Base-by-base conservation (phyloP, 1,140 invertebrate species). In the Drosophila pandora region DNA sequence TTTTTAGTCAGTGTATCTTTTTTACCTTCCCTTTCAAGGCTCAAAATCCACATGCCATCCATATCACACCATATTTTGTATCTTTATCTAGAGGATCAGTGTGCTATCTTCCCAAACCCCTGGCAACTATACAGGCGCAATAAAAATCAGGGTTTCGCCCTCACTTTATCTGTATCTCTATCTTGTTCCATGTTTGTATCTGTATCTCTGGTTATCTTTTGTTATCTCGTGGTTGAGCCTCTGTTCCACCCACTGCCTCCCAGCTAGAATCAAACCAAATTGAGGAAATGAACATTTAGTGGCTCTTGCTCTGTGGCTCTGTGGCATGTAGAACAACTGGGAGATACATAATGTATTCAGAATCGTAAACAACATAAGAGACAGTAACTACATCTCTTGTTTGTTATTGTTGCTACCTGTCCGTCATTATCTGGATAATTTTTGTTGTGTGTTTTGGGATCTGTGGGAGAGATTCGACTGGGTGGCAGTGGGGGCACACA, bases 261-360 rank as follows among this genome's bases (percentile, higher is more conserved):
- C 54, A 71, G 63, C 78, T 73, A 65, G 67, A 81, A 78, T 60
- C 48, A 82, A 71, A 62, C 71, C 57, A 83, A 87, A 87, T 87
- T 87, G 83, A 87, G 83, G 83, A 87, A 87, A 87, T 88, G 71
- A 79, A 73, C 83, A 77, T 88, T 87, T 87, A 87, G 74, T 45
- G 62, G 41, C 58, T 17, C 17, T 17, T 17, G 17, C 17, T 17
- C 17, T 17, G 17, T 17, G 17, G 17, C 17, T 17, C 0, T 58
- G 61, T 54, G 45, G 56, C 73, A 68, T 60, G 58, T 76, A 57
- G 74, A 67, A 76, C 74, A 69, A 76, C 58, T 60, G 53, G 9
- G 32, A 76, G 43, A 68, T 61, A 76, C 43, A 54, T 59, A n/a
- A 13, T 47, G 25, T 58, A 62, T 22, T 8, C 21, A 56, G 52